Conservation (phyloP, 2,888 invertebrate species). For the Gerris lacustris region DNA sequence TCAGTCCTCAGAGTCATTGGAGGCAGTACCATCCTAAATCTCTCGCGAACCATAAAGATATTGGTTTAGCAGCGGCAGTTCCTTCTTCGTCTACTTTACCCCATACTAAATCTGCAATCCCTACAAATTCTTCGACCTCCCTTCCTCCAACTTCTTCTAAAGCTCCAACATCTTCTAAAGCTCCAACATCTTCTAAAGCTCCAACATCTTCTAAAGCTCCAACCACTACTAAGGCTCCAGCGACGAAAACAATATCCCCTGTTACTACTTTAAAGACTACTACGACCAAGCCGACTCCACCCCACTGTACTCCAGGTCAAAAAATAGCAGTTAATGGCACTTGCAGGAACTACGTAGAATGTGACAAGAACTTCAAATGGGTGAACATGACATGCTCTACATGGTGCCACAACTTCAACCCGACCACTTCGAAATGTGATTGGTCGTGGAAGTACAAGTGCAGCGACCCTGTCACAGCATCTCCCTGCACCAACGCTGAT, state of each 20-base stretch:
- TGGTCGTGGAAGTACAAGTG: neutral
- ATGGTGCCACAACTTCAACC: neutral
- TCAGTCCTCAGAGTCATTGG: no score
- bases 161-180: neutral
- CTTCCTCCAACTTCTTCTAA: neutral
- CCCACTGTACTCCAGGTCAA: neutral
- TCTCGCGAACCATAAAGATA: no score
- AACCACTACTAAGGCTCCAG: neutral
- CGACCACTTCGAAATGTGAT: neutral
- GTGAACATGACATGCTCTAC: neutral
- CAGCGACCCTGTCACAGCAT: neutral
- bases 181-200: neutral
- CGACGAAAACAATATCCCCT: neutral
- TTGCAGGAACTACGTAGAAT: neutral
- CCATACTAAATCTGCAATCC: neutral
- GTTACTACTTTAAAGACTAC: neutral
- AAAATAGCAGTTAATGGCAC: neutral
- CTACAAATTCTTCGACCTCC: neutral
- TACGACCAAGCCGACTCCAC: neutral
- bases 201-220: neutral
- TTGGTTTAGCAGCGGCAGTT: no score
- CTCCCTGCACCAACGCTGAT: neutral
- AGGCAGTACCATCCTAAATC: no score
- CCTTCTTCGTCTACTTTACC: no score
- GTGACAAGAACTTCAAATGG: neutral